Evolutionary conservation across 2,113 vertebrate species (phyloP).

Genomic region (Maccullochella peelii): DNA sequence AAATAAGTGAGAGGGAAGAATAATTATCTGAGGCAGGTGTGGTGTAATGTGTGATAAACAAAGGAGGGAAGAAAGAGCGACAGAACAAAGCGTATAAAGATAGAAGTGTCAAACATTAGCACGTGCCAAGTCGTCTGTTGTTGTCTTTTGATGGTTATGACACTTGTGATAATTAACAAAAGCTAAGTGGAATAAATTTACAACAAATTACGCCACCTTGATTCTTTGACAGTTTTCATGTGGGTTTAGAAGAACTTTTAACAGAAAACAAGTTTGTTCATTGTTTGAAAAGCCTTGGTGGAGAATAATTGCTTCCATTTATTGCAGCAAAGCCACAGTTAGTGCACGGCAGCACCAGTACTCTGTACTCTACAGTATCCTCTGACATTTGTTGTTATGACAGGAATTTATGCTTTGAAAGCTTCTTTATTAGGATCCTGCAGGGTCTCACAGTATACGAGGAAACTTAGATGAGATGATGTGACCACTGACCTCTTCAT

Average conservation of each 20-base stretch:
- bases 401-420: slow-evolving; percentile 46
- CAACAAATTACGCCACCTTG: slow-evolving; percentile 46
- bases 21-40: slow-evolving; percentile 70
- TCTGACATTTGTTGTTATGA: slow-evolving; percentile 59
- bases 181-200: slow-evolving; percentile 68
- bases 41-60: slow-evolving; percentile 72
- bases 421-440: slow-evolving; percentile 59
- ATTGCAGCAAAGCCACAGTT: slow-evolving; percentile 17
- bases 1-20: slow-evolving; percentile 50
- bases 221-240: slow-evolving; percentile 69
- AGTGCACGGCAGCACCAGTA: slow-evolving; percentile 15
- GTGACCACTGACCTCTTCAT: slow-evolving; percentile 71
- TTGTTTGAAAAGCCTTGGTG: slow-evolving; percentile 55
- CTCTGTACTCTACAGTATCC: slow-evolving; percentile 5
- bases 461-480: slow-evolving; percentile 51
- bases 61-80: slow-evolving; percentile 53
- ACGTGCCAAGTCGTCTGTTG: slow-evolving; percentile 69
- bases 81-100: slow-evolving; percentile 75
- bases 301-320: slow-evolving; percentile 45
- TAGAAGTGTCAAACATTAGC: slow-evolving; percentile 72
- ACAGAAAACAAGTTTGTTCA: slow-evolving; percentile 49
- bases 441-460: slow-evolving; percentile 16
- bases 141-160: slow-evolving; percentile 79
- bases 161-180: slow-evolving; percentile 79
- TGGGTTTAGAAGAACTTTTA: slow-evolving; percentile 49